These are phyloP conservation scores for Sialia sialis DNA, from an alignment of 2,113 vertebrate genomes.

Conservation along the genomic window DNA sequence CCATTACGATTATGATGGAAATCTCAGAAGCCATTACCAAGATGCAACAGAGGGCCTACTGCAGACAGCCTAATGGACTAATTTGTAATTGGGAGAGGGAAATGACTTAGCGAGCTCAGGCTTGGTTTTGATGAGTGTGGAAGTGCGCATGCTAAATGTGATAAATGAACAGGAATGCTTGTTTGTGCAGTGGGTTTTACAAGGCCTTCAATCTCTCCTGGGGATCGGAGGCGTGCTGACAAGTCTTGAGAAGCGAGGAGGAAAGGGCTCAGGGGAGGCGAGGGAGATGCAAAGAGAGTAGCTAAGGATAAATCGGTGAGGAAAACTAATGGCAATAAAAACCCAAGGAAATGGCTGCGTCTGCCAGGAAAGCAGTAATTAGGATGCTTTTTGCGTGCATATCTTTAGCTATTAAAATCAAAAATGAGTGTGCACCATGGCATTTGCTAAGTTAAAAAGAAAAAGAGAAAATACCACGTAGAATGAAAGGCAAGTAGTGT, in stretches of 20 bases:
- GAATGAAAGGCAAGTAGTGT: neutral
- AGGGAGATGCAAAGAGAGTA: slow-evolving; percentile 76
- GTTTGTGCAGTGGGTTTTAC: slow-evolving; percentile 83
- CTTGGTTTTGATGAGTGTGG: slow-evolving; percentile 89
- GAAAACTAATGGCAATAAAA: slow-evolving; percentile 78
- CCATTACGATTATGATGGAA: slow-evolving; percentile 99
- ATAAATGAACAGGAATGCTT: slow-evolving; percentile 90
- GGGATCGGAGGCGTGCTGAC: slow-evolving; percentile 78
- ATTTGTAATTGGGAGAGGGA: slow-evolving; percentile 99
- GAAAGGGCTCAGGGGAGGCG: slow-evolving; percentile 71
- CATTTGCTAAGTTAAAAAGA: slow-evolving; percentile 54
- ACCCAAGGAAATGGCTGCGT: slow-evolving; percentile 73
- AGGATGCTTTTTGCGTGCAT: slow-evolving; percentile 77
- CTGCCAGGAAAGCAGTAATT: slow-evolving; percentile 74
- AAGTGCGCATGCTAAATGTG: slow-evolving; percentile 89
- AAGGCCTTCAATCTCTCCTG: slow-evolving; percentile 76
- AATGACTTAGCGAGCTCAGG: slow-evolving; percentile 90
- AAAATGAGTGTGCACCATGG: slow-evolving; percentile 44
- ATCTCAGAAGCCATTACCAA: slow-evolving; percentile 99
- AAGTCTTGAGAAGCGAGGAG: slow-evolving; percentile 72
- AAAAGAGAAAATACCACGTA: neutral
- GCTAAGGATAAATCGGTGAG: slow-evolving; percentile 80
- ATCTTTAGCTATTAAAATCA: slow-evolving; percentile 74
- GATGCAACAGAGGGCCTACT: slow-evolving; percentile 93
- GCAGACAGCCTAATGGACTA: slow-evolving; percentile 99